phyloP scores from a whole-genome alignment of 2,888 invertebrate species.

The Plagodis pulveraria region DNA sequence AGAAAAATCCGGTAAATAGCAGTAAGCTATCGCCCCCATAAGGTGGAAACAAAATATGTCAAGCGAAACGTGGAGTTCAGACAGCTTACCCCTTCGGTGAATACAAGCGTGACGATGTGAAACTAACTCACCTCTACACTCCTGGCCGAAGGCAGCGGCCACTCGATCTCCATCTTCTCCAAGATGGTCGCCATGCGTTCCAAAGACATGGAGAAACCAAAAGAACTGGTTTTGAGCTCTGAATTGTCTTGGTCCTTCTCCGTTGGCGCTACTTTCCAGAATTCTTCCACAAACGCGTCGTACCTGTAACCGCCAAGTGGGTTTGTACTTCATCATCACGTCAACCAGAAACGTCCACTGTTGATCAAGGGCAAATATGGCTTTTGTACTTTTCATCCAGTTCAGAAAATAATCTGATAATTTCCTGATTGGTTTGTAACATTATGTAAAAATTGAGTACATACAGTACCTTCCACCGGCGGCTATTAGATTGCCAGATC shows the following conservation, averaged over 20 bases:
- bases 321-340: no score
- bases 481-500: conserved; percentile 90
- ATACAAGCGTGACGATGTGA: neutral
- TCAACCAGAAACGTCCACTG: no score
- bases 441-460: no score
- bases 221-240: conserved; percentile 80
- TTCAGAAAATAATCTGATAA: no score
- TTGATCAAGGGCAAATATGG: no score
- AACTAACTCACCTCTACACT: conserved; percentile 67
- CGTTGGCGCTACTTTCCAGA: conserved; percentile 82
- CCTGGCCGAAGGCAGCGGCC: conserved; percentile 79
- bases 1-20: no score
- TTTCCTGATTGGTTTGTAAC: no score
- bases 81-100: no score
- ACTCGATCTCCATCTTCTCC: conserved; percentile 87
- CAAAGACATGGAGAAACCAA: conserved; percentile 93
- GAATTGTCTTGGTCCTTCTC: conserved; percentile 61
- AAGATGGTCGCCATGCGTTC: conserved; percentile 88
- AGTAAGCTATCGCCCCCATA: no score
- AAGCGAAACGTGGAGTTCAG: no score
- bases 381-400: no score
- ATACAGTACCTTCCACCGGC: conserved; percentile 90
- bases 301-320: conserved; percentile 76
- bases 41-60: no score
- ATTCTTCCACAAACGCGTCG: conserved; percentile 91